phyloP scores from a whole-genome alignment of 2,797 vertebrate genomes.

The Gobionotothen gibberifrons region DNA sequence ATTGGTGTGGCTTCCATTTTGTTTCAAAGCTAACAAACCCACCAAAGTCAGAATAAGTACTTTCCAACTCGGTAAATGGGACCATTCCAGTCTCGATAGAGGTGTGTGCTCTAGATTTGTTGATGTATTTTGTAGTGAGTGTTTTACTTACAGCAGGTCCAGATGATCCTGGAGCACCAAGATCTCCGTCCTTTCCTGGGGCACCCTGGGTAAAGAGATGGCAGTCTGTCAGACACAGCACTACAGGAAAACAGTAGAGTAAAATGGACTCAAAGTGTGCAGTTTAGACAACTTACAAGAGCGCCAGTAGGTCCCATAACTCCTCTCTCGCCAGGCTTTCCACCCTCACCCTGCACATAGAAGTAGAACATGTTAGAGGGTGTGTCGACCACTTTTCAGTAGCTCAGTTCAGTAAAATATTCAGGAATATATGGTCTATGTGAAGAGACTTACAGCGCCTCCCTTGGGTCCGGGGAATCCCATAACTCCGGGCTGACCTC shows the following conservation, averaged over 20 bases:
- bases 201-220: slow-evolving; percentile 79
- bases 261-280: background rate
- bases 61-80: no score
- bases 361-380: background rate
- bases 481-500: slow-evolving; percentile 98
- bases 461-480: slow-evolving; percentile 98
- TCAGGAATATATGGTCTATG: background rate
- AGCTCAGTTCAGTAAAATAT: background rate
- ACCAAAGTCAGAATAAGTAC: no score
- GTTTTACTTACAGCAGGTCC: slow-evolving; percentile 91
- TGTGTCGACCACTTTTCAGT: background rate
- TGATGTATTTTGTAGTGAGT: background rate
- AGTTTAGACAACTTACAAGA: slow-evolving; percentile 80
- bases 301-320: slow-evolving; percentile 86
- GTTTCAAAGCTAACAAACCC: no score
- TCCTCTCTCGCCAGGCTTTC: slow-evolving; percentile 95
- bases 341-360: slow-evolving; percentile 88
- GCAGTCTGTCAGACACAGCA: slow-evolving; percentile 22
- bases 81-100: no score
- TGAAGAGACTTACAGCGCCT: slow-evolving; percentile 87
- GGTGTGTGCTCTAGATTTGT: background rate
- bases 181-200: slow-evolving; percentile 95
- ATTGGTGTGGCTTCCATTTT: no score
- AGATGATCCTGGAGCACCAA: slow-evolving; percentile 90
- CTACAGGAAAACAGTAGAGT: background rate